Base-by-base conservation (phyloP, 1,140 invertebrate genomes). In the Solenopsis fugax region DNA sequence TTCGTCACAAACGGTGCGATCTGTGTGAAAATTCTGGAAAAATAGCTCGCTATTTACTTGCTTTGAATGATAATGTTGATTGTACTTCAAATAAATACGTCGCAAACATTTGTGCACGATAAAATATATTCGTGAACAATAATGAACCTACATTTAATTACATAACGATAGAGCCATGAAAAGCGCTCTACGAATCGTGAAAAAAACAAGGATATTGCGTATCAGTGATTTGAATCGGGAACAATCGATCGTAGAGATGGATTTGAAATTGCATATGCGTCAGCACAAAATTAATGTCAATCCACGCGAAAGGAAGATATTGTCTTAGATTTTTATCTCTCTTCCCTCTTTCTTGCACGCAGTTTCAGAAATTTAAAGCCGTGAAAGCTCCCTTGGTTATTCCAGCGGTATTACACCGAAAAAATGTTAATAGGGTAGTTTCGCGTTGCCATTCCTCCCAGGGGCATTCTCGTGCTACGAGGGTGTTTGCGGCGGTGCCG, bases 391-490 rank as follows among this genome's bases (percentile, higher is more conserved):
- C 60, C 16, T 24, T 48, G 45, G 58, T 84, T 84, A 84, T 84
- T 84, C 41, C 80, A 50, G 67, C 69, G 1, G 56, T 84, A 72
- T 82, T 82, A 69, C 24, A 73, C 41, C 24, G 52, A 18, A 62
- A 75, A 84, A 84, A 84, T 84, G 80, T 60, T 84, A 84, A 84
- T 60, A 56, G 24, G 56, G 4, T 84, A 75, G 50, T 73, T 75
- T 84, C 54, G n/a, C 41, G 18, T 75, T 62, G 45, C n/a, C 69
- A 45, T 84, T 50, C 48, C 54, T 84, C 69, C 41, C 41, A 37
- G 6, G 54, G 24, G 54, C n/a, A 60, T 84, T 75, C 58, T 60
- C 69, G 41, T n/a, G 69, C 18, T 45, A 58, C 54, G 52, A 58
- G 48, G 13, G 18, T 84, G 69, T 60, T 75, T 34, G 60, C 21